Base-by-base conservation (phyloP, 2,888 invertebrate species). In the Eremobia ochroleuca region DNA sequence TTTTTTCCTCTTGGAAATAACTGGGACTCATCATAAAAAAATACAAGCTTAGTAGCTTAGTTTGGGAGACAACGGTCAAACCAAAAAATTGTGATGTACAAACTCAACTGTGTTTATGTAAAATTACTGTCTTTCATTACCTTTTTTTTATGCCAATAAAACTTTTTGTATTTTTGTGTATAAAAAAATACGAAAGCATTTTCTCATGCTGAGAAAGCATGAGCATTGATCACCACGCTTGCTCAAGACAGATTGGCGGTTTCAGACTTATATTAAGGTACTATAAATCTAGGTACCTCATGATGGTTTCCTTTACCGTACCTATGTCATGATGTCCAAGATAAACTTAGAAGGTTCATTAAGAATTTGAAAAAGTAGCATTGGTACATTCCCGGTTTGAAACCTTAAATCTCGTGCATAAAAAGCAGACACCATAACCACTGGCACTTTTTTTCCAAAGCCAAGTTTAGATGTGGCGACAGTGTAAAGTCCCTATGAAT, bases 401-500 rank as follows among this genome's bases (percentile, higher is more conserved):
- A n/a, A 52, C 5, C 21, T 21, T 4, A 21, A 68, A 37, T 6
- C 13, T 4, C 13, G 1, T 40, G 8, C 21, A 49, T 34, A 9
- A 2, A 68, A 72, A 49, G 25, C 15, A 28, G 25, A 15, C 8
- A 0, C 25, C 31, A 25, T 4, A 31, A 25, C 43, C 2, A 66
- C 21, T 43, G 13, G 4, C 2, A 46, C 18, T 8, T 2, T 58
- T 40, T 31, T 2, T 2, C 15, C n/a, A 43, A 46, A 62, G 15
- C 58, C 18, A 49, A 40, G 52, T 52, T 40, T 46, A 64, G n/a
- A 46, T n/a, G 40, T 55, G 58, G 64, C 70, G 62, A 79, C 67
- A 72, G 71, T 72, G 72, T 37, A 76, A 88, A 85, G 77, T 70
- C 52, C 15, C 31, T 79, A 86, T 77, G 80, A 83, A 81, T 79